These are phyloP conservation scores for Disparrhopalites patrizii DNA, from an alignment of 2,888 invertebrate genomes.

Conservation along the genomic window DNA sequence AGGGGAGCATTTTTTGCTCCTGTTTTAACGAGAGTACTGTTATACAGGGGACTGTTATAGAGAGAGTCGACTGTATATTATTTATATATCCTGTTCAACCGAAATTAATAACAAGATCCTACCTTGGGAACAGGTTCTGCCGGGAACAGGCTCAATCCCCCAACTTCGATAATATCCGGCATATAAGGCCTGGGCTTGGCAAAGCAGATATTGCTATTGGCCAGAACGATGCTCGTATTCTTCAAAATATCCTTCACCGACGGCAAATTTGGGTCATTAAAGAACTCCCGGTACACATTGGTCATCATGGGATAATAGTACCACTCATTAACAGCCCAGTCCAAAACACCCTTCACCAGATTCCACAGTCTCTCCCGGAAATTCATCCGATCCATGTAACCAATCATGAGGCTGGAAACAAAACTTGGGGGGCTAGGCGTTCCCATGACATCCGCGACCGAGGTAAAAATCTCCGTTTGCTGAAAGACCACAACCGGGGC, in stretches of 20 bases:
- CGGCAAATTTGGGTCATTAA: slow-evolving; percentile 34
- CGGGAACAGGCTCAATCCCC: slow-evolving; percentile 59
- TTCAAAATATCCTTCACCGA: slow-evolving; percentile 40
- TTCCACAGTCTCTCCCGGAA: slow-evolving; percentile 14
- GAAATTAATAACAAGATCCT: too few relatives aligned
- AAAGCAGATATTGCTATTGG: slow-evolving; percentile 47
- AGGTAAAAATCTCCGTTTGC: neutral
- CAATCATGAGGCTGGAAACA: slow-evolving; percentile 12
- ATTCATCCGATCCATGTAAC: slow-evolving; percentile 16
- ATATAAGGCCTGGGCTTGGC: slow-evolving; percentile 41
- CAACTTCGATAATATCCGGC: slow-evolving; percentile 44
- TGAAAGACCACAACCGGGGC: slow-evolving; percentile 7
- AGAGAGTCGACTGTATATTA: too few relatives aligned
- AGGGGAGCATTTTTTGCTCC: too few relatives aligned
- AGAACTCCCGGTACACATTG: slow-evolving; percentile 25
- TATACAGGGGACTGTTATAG: too few relatives aligned
- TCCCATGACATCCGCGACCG: neutral
- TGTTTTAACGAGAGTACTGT: too few relatives aligned
- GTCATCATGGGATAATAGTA: slow-evolving; percentile 49
- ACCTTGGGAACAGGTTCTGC: slow-evolving; percentile 61
- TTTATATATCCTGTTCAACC: too few relatives aligned
- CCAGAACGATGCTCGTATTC: slow-evolving; percentile 44
- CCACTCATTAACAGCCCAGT: slow-evolving; percentile 48
- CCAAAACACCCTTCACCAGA: slow-evolving; percentile 49
- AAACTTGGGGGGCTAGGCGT: slow-evolving; percentile 20